phyloP scores from a whole-genome alignment of 1,140 invertebrate genomes.

The Lanistes nyassanus region DNA sequence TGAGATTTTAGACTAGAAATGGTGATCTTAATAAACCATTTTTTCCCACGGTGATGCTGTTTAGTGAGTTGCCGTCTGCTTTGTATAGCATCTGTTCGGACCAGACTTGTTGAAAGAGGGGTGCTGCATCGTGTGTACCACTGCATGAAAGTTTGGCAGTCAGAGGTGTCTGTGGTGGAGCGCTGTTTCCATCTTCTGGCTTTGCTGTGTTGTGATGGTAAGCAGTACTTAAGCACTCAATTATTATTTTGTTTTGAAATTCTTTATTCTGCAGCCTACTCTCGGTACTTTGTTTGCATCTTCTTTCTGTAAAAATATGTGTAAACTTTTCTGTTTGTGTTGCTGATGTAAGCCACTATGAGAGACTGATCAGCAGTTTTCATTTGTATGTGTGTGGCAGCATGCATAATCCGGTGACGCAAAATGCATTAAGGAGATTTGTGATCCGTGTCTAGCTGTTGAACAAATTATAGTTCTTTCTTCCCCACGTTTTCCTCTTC shows the following conservation, averaged over 20 bases:
- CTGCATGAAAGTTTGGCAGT: constrained; percentile 14
- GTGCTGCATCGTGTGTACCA: constrained; percentile 10
- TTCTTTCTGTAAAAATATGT: background rate
- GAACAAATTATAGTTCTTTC: no score
- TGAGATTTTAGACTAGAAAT: no score
- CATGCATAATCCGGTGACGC: background rate
- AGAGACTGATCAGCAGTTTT: background rate
- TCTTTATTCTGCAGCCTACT: background rate
- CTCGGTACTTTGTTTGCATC: background rate
- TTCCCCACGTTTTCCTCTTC: no score
- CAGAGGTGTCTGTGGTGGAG: constrained; percentile 5
- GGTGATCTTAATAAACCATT: no score
- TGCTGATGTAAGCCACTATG: background rate
- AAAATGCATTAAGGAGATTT: no score
- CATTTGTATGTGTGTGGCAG: background rate
- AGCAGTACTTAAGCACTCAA: background rate
- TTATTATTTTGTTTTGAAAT: background rate
- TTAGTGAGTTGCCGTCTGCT: no score
- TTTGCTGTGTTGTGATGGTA: constrained; percentile 8
- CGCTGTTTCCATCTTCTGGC: background rate
- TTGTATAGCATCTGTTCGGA: constrained; percentile 14
- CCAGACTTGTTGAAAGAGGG: background rate
- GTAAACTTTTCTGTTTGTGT: background rate
- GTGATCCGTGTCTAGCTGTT: no score
- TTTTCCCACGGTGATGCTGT: no score